Percentiles rank a stretch among this genome's conserved stretches.
phyloP scores from a whole-genome alignment of 2,797 vertebrate species.

The Rhinatrema bivittatum region DNA sequence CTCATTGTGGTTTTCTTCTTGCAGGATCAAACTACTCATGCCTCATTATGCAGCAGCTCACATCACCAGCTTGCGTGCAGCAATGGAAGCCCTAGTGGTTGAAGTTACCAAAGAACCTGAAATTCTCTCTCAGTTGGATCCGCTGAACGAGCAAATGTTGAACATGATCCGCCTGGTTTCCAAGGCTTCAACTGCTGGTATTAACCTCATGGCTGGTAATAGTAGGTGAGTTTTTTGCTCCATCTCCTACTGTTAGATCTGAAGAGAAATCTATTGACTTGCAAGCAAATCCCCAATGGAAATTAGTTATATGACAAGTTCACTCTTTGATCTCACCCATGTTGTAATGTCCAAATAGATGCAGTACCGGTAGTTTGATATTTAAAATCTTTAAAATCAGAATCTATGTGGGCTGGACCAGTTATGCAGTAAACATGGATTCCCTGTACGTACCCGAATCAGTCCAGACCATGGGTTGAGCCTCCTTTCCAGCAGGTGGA shows the following conservation, averaged over 20 bases:
- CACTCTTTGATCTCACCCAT: too few relatives aligned
- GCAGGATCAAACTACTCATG: constrained; percentile 81
- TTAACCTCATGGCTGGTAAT: constrained; percentile 60
- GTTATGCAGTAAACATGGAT: too few relatives aligned
- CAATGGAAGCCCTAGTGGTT: constrained; percentile 82
- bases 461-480: too few relatives aligned
- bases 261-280: too few relatives aligned
- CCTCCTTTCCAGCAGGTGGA: too few relatives aligned
- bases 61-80: constrained; percentile 69
- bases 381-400: too few relatives aligned
- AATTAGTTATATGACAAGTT: too few relatives aligned
- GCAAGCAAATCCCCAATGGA: too few relatives aligned
- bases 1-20: neutral
- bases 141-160: constrained; percentile 64
- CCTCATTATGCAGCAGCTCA: constrained; percentile 65
- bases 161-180: constrained; percentile 75
- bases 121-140: constrained; percentile 70
- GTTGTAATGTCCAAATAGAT: too few relatives aligned
- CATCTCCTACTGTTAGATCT: accelerated
- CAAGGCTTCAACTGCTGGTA: constrained; percentile 68
- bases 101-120: constrained; percentile 81
- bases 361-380: too few relatives aligned
- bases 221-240: constrained; percentile 51
- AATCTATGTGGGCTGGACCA: too few relatives aligned
- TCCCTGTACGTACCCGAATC: too few relatives aligned